phyloP scores from a whole-genome alignment of 2,888 invertebrate genomes.

The Augiades crinisus region DNA sequence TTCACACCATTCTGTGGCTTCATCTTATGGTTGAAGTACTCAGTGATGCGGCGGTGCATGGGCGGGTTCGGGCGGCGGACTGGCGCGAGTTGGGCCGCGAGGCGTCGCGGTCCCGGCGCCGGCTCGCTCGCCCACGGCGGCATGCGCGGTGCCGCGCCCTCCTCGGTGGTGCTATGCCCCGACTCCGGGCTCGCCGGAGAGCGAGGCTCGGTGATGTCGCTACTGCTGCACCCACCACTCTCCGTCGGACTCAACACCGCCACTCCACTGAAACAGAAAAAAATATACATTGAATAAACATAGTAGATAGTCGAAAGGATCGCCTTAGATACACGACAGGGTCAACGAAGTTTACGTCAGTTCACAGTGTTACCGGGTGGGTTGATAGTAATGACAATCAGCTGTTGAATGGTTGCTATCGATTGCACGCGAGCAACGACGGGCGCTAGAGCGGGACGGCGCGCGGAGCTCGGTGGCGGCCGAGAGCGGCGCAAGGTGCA shows the following conservation, averaged over 20 bases:
- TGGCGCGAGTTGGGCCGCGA: slow-evolving; percentile 63
- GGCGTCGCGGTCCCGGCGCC: slow-evolving; percentile 71
- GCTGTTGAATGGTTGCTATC: slow-evolving; percentile 65
- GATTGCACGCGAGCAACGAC: slow-evolving; percentile 49
- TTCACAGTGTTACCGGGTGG: slow-evolving; percentile 7
- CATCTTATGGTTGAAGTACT: slow-evolving; percentile 92
- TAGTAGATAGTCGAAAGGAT: slow-evolving; percentile 37
- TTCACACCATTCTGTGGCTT: slow-evolving; percentile 83
- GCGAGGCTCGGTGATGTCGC: slow-evolving; percentile 93
- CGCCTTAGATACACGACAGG: neutral
- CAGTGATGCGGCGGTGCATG: slow-evolving; percentile 90
- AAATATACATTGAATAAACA: too few relatives aligned
- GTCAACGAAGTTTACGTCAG: slow-evolving; percentile 12
- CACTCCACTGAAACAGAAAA: slow-evolving; percentile 86
- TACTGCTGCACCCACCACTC: slow-evolving; percentile 85
- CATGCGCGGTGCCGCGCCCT: slow-evolving; percentile 70
- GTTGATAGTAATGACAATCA: slow-evolving; percentile 52
- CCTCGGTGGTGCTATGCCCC: slow-evolving; percentile 80
- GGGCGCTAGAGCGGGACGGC: slow-evolving; percentile 41
- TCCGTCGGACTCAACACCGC: slow-evolving; percentile 90
- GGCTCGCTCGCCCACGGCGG: slow-evolving; percentile 76
- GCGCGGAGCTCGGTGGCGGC: slow-evolving; percentile 31
- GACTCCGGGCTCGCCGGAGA: slow-evolving; percentile 90
- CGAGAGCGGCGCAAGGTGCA: slow-evolving; percentile 62
- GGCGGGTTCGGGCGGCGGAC: slow-evolving; percentile 56